These are phyloP conservation scores for Hippocampus barbouri DNA, from an alignment of 2,113 vertebrate genomes.

Conservation along the genomic window DNA sequence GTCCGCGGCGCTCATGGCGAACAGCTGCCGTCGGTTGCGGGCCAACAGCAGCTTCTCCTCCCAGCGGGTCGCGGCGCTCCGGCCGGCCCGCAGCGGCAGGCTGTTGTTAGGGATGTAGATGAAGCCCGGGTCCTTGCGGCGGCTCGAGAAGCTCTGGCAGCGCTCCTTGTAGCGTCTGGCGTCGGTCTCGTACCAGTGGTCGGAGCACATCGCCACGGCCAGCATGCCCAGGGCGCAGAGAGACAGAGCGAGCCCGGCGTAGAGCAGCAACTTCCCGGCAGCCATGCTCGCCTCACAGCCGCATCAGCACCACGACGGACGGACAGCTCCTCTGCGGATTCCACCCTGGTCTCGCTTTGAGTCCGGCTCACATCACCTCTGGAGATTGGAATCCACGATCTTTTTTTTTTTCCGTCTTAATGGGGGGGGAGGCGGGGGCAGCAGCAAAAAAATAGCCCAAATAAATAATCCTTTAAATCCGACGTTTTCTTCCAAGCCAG, in stretches of 20 bases:
- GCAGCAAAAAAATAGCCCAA: neutral
- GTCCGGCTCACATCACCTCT: constrained; percentile 65
- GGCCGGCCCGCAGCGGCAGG: constrained; percentile 90
- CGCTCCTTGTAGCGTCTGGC: constrained; percentile 93
- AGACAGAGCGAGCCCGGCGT: constrained; percentile 94
- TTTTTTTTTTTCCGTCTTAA: neutral
- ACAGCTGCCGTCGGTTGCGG: constrained; percentile 91
- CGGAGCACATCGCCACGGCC: constrained; percentile 96
- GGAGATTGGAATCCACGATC: constrained; percentile 12
- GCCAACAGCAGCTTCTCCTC: constrained; percentile 85
- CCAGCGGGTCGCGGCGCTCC: constrained; percentile 80
- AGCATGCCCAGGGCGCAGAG: constrained; percentile 97
- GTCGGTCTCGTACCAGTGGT: constrained; percentile 99
- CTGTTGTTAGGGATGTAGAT: constrained; percentile 99
- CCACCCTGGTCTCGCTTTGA: constrained; percentile 2
- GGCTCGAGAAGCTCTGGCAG: constrained; percentile 92
- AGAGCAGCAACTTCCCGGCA: constrained; percentile 96
- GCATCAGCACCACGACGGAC: constrained; percentile 80
- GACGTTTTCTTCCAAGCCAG: constrained; percentile 2
- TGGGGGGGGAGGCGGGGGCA: neutral
- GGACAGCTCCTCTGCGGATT: constrained; percentile 69
- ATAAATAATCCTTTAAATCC: constrained; percentile 1
- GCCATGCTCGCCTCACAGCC: constrained; percentile 84
- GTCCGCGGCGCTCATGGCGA: constrained; percentile 92
- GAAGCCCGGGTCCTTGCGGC: constrained; percentile 95